Conservation (phyloP, 2,888 invertebrate species). For the Perithous albicinctus region DNA sequence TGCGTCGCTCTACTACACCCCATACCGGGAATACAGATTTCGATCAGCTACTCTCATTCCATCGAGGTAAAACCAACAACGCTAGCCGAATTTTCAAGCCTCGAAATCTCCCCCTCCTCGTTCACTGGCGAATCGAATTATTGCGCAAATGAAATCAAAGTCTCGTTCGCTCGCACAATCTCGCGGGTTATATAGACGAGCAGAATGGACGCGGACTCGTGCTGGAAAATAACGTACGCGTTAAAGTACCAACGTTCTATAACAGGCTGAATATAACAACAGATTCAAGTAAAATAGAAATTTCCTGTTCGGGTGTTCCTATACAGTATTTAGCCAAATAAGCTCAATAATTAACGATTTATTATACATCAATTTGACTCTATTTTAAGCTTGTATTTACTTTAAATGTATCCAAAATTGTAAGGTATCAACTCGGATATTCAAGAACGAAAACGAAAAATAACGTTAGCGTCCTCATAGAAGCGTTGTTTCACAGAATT, state of each 20-base stretch:
- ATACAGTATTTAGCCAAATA: not conserved
- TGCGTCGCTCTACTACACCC: conserved; percentile 40
- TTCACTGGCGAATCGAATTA: conserved; percentile 55
- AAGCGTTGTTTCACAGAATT: too few relatives aligned
- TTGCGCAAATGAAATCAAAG: conserved; percentile 56
- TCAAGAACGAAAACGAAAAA: too few relatives aligned
- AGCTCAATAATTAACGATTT: not conserved
- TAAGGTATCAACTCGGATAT: too few relatives aligned
- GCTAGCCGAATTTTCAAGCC: conserved; percentile 43
- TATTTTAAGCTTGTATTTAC: not conserved
- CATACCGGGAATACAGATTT: conserved; percentile 30
- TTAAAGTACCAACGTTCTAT: not conserved
- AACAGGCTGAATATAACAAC: not conserved
- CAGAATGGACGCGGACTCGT: not conserved
- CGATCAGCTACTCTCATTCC: conserved; percentile 31
- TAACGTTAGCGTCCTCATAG: too few relatives aligned
- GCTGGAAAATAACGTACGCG: conserved; percentile 4
- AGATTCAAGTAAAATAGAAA: not conserved
- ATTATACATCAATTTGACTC: not conserved
- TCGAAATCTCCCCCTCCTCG: not conserved
- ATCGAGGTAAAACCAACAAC: conserved; percentile 50
- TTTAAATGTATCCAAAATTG: not conserved
- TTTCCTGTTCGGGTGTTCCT: not conserved
- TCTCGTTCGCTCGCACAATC: conserved; percentile 58
- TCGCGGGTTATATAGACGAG: not conserved